Conservation (phyloP, 2,888 invertebrate genomes). For the Nysson spinosus region DNA sequence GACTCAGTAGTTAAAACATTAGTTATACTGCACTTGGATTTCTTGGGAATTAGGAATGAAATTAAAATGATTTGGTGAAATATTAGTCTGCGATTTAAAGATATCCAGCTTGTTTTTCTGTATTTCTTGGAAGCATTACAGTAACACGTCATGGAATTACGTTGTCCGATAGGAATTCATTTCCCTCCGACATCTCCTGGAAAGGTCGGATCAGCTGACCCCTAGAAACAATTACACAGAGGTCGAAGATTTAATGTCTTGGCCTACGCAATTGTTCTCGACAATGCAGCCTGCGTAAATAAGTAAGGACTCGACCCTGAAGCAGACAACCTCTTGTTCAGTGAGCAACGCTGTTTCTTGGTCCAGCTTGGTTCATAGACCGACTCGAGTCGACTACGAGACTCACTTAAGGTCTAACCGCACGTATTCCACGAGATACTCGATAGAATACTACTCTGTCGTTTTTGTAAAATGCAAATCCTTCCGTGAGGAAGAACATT, state of each 20-base stretch:
- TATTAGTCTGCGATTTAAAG: no score
- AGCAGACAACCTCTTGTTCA: conserved; percentile 48
- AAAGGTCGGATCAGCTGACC: conserved; percentile 48
- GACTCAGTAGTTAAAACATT: no score
- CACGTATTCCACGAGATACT: conserved; percentile 33
- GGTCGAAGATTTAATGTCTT: conserved; percentile 55
- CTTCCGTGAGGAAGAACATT: conserved; percentile 34
- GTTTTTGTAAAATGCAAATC: conserved; percentile 59
- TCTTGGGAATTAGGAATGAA: no score
- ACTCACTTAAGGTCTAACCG: conserved; percentile 39
- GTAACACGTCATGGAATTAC: background rate
- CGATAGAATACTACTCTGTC: conserved; percentile 38
- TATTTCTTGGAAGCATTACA: no score
- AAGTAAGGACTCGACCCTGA: conserved; percentile 57
- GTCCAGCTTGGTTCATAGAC: conserved; percentile 46
- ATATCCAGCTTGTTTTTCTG: no score
- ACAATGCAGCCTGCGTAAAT: conserved; percentile 53
- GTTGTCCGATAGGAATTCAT: conserved; percentile 28
- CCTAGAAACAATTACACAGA: conserved; percentile 46
- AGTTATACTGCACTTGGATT: no score
- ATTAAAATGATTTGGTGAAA: no score
- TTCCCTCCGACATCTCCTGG: conserved; percentile 34
- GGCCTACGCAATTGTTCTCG: conserved; percentile 57
- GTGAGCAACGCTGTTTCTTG: conserved; percentile 36
- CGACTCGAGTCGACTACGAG: conserved; percentile 17